These are phyloP conservation scores for Odocoileus hemionus DNA, from an alignment of 2,113 vertebrate species.

Conservation along the genomic window DNA sequence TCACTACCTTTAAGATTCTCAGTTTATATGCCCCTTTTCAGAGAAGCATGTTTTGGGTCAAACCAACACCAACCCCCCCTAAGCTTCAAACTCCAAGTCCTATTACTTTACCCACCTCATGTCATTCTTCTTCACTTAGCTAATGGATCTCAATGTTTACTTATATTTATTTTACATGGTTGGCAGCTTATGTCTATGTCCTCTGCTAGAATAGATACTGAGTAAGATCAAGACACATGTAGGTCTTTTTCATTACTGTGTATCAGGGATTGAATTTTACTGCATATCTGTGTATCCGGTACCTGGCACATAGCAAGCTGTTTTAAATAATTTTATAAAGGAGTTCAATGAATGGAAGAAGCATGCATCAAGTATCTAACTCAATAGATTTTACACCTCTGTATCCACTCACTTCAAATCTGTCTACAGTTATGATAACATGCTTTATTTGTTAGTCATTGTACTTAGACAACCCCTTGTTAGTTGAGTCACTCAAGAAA, in stretches of 20 bases:
- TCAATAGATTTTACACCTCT: background rate
- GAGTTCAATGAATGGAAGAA: background rate
- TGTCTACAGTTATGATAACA: too few relatives aligned
- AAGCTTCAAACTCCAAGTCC: background rate
- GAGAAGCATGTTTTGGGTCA: background rate
- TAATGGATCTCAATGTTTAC: background rate
- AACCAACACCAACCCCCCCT: background rate
- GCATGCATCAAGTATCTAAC: background rate
- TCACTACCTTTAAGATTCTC: background rate
- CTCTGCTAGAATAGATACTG: background rate
- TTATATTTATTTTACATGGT: background rate
- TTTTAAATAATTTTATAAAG: background rate
- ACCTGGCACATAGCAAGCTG: background rate
- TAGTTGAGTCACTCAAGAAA: background rate
- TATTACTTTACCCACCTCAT: background rate
- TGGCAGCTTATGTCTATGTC: background rate
- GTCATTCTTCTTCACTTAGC: background rate
- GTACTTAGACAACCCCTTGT: fast-evolving
- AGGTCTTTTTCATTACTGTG: background rate
- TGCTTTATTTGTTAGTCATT: background rate
- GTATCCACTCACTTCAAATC: background rate
- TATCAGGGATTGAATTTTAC: background rate
- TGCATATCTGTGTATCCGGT: too few relatives aligned
- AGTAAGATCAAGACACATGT: background rate
- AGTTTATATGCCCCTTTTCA: background rate